phyloP scores from a whole-genome alignment of 2,797 vertebrate genomes.

The Cuniculus paca region DNA sequence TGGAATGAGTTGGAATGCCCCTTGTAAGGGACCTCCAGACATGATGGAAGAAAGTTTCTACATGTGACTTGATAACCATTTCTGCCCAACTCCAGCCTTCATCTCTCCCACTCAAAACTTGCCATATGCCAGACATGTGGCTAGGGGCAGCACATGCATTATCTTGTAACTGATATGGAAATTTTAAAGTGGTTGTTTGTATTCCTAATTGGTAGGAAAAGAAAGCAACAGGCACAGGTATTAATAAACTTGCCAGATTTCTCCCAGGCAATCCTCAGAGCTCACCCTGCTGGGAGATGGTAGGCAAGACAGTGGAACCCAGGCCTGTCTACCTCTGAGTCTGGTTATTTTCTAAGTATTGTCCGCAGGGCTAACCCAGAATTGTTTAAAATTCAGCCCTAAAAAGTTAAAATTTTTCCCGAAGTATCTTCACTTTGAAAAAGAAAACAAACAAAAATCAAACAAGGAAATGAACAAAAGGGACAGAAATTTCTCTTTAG shows the following conservation, averaged over 20 bases:
- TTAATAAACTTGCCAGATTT: neutral
- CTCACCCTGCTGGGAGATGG: neutral
- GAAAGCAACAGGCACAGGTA: neutral
- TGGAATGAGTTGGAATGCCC: too few species aligned
- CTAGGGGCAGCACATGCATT: neutral
- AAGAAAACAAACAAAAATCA: neutral
- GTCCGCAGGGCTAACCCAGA: neutral
- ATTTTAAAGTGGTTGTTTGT: neutral
- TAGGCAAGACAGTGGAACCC: neutral
- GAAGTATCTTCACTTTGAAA: neutral
- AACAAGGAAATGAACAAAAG: neutral
- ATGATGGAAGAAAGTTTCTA: neutral
- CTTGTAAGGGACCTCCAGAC: neutral
- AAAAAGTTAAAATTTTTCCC: neutral
- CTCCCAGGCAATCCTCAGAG: neutral
- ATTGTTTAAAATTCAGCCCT: neutral
- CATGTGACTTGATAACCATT: neutral
- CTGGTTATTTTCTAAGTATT: neutral
- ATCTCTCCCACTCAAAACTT: neutral
- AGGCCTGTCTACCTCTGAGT: neutral
- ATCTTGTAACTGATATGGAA: accelerated
- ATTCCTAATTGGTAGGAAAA: neutral
- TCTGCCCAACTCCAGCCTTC: neutral
- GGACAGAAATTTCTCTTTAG: neutral
- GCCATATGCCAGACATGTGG: neutral